phyloP scores from a whole-genome alignment of 2,888 invertebrate genomes.

The Apotomis turbidana region DNA sequence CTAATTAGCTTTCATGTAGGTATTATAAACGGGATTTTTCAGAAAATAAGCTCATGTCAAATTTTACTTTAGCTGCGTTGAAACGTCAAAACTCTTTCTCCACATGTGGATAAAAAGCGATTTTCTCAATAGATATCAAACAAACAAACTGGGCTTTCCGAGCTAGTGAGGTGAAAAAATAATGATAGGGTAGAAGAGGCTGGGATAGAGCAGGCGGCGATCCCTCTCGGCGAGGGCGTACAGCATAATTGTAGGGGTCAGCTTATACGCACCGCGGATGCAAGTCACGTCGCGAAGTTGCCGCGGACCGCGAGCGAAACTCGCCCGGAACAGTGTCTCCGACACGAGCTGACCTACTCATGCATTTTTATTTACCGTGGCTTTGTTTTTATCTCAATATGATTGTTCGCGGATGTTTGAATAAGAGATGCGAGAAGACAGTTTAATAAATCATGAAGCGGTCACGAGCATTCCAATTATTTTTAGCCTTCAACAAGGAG shows the following conservation, averaged over 20 bases:
- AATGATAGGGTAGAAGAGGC: too few species aligned
- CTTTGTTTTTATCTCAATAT: neutral
- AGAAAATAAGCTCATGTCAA: too few species aligned
- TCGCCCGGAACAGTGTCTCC: slow-evolving; percentile 46
- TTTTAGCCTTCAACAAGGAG: too few species aligned
- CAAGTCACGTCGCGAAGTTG: slow-evolving; percentile 61
- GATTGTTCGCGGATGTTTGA: neutral
- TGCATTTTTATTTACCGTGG: slow-evolving; percentile 8
- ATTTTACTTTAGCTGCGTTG: too few species aligned
- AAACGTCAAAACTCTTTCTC: too few species aligned
- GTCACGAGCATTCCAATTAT: neutral
- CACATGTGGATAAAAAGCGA: too few species aligned
- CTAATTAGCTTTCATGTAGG: too few species aligned
- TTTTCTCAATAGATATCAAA: too few species aligned
- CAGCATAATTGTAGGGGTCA: slow-evolving; percentile 39
- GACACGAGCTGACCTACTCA: slow-evolving; percentile 24
- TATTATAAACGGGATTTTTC: too few species aligned
- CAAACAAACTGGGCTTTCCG: too few species aligned
- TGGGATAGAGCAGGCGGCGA: too few species aligned
- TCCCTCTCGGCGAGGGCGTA: neutral
- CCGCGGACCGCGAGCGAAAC: slow-evolving; percentile 50
- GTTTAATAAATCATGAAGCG: neutral
- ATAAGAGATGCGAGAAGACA: neutral
- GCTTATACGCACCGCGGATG: slow-evolving; percentile 46
- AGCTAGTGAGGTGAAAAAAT: too few species aligned